Conservation (phyloP, 2,888 invertebrate genomes). For the Seladonia tumulorum region DNA sequence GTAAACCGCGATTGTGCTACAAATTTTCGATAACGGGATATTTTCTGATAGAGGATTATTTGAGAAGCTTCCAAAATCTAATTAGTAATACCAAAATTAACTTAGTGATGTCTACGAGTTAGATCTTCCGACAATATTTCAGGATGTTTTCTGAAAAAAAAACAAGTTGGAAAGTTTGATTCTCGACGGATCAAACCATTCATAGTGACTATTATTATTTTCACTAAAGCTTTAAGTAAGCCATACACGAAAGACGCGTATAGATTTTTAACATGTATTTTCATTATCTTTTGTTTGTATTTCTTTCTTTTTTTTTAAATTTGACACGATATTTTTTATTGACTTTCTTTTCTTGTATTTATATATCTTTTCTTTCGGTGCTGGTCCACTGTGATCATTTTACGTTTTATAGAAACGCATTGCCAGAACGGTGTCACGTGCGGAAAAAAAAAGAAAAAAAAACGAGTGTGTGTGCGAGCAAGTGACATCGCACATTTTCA, state of each 20-base stretch:
- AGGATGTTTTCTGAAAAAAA: slow-evolving; percentile 16
- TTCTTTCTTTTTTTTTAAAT: slow-evolving; percentile 46
- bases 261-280: slow-evolving; percentile 60
- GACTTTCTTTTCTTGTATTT: slow-evolving; percentile 49
- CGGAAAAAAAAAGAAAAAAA: background rate
- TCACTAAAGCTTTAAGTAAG: slow-evolving; percentile 60
- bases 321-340: slow-evolving; percentile 50
- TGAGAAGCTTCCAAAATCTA: slow-evolving; percentile 48
- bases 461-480: slow-evolving; percentile 13
- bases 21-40: slow-evolving; percentile 30
- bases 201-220: slow-evolving; percentile 37
- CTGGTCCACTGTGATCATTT: slow-evolving; percentile 66
- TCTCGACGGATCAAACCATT: slow-evolving; percentile 30
- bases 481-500: slow-evolving; percentile 48
- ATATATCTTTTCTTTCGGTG: slow-evolving; percentile 55
- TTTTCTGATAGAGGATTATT: slow-evolving; percentile 47
- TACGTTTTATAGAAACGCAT: slow-evolving; percentile 32
- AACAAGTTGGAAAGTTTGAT: slow-evolving; percentile 23
- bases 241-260: slow-evolving; percentile 35
- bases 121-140: slow-evolving; percentile 32
- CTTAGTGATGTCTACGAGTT: slow-evolving; percentile 24
- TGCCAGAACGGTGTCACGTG: slow-evolving; percentile 51
- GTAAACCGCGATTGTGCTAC: slow-evolving; percentile 37
- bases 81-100: slow-evolving; percentile 37
- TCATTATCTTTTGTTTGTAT: slow-evolving; percentile 31